Base-by-base conservation (phyloP, 2,888 invertebrate species). In the Aelia acuminata region DNA sequence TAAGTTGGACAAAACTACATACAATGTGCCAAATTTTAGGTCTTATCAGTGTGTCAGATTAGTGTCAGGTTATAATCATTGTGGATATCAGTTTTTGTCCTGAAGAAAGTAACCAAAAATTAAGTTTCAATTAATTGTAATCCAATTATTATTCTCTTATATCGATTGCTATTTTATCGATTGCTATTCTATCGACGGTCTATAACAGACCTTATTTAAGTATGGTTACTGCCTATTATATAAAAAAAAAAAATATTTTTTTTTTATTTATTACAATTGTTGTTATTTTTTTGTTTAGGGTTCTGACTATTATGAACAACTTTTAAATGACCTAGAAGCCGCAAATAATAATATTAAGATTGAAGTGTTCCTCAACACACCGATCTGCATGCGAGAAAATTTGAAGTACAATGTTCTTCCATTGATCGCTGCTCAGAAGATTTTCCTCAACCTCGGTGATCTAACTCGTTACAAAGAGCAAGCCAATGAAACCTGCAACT, bases 361-460 rank as follows among this genome's bases (percentile, higher is more conserved):
- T 91, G 89, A 94, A 89, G 93, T 95, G 92, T 94, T 93, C 91
- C 92, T 95, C 90, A 94, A 94, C 85, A 94, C 94, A 15, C 89
- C 89, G 5, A 63, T 84, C 20, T 89, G 85, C 15, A 75, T 89
- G n/a, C 88, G 92, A 88, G 75, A 92, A 91, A 89, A 92, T 63
- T 94, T 95, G 31, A 94, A 95, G 15, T 94, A 94, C 91, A 93
- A 96, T 57, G 95, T 95, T 26, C 93, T 97, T 90, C 97, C 97
- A 4, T 94, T 98, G 92, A 94, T 97, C 90, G 96, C 97, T 89
- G 95, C 96, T 5, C 98, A 99, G 92, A 97, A 98, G 91, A 93
- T 97, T 90, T 96, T 96, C 91, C 94, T 99, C 86, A 97, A 96
- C 92, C 94, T 99, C 91, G 99, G 99, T 1, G 99, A 99, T 93